Conservation (phyloP, 37 sponge, comb jelly and placozoan genomes). For the Aplysina aerophoba region DNA sequence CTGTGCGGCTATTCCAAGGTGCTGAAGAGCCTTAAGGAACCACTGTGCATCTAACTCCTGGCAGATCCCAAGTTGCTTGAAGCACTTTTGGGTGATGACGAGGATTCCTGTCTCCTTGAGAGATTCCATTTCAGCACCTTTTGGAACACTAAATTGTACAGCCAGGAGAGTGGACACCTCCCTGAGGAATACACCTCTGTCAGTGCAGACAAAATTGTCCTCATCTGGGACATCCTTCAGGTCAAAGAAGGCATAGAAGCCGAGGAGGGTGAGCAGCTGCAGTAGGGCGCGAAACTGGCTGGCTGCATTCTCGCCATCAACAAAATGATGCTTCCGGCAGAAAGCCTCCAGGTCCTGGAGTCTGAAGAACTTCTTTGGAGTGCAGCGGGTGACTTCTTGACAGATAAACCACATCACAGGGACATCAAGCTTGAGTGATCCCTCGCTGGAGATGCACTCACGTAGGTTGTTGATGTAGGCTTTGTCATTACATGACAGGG, state of each 20-base stretch:
- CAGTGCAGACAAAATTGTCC: not conserved
- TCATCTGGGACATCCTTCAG: not conserved
- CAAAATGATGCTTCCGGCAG: not conserved
- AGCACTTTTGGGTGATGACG: not conserved
- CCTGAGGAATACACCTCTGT: not conserved
- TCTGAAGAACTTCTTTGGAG: not conserved
- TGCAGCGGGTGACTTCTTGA: not conserved
- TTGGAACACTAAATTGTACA: not conserved
- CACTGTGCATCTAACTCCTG: not conserved
- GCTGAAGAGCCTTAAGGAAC: constrained; percentile 4
- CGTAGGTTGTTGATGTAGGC: not conserved
- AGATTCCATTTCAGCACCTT: too few relatives aligned
- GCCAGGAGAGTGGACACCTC: constrained; percentile 11
- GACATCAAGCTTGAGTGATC: not conserved
- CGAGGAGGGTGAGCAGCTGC: not conserved
- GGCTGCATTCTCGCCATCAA: not conserved
- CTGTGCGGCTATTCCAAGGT: constrained; percentile 1
- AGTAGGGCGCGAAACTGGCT: not conserved
- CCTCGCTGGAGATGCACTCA: not conserved
- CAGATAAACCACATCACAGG: constrained; percentile 15
- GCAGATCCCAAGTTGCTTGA: not conserved
- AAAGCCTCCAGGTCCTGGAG: not conserved
- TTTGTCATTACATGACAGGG: not conserved
- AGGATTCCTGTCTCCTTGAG: not conserved
- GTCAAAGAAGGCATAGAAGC: constrained; percentile 8